Evolutionary conservation across 2,888 invertebrate genomes (phyloP), one percentile per base, ranked within the genome.

Genomic region (Parnassius apollo): DNA sequence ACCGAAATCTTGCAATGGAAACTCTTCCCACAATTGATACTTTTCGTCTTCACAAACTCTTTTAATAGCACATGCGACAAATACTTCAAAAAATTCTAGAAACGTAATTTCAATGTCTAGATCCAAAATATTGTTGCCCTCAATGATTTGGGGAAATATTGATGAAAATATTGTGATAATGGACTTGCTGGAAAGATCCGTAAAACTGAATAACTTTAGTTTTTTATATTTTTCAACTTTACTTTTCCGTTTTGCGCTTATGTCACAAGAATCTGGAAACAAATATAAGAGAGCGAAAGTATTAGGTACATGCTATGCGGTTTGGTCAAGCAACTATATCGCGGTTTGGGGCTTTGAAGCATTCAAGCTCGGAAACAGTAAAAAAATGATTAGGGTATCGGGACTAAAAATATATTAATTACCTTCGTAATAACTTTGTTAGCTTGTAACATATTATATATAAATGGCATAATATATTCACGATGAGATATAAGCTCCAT

Each of bases 41-140:
- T 83, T 78, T 59, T 73, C 79, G 0, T 84, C 78, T 59, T 74
- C 79, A n/a, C 73, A 72, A 59, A 87, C 79, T 68, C 88, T 90
- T 71, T 86, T 81, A 58, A 86, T 81, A 1, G 85, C 76, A 69
- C 93, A 92, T 1, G 76, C 73, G 12, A 94, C 66, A 59, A 94
- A 81, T 13, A 88, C 88, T 78, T 94, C 93, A 68, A 93, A 93
- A 78, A 94, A 94, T 79, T 94, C 94, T 44, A 93, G 88, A 77
- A 94, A 94, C 1, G 93, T 92, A 51, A 94, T 74, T 70, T 91
- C 78, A 69, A 93, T 87, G 57, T 93, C 83, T 64, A 93, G 82
- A 70, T 93, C 74, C 69, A 92, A 80, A 53, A 93, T 85, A 62
- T 81, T 75, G 10, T 77, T 75, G 1, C 69, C 71, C 9, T 77